A percentile compares a stretch with the other conserved stretches of the same genome.
These are phyloP conservation scores for Sthenelais limicola DNA, from an alignment of 2,888 invertebrate species.

Conservation along the genomic window DNA sequence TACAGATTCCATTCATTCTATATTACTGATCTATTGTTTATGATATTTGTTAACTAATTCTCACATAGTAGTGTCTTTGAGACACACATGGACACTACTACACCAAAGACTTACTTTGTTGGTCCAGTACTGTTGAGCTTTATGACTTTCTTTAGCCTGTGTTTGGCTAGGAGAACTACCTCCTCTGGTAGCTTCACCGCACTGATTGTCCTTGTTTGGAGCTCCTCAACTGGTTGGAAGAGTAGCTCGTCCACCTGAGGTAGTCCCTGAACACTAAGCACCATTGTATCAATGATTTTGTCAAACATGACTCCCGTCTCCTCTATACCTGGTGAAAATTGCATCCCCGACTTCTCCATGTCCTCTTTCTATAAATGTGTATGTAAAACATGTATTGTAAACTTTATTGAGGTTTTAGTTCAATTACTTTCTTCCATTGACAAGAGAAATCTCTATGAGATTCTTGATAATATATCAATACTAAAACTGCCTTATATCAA, in stretches of 20 bases:
- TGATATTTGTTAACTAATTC: too few relatives aligned
- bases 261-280: constrained; percentile 62
- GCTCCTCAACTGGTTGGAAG: constrained; percentile 59
- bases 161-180: constrained; percentile 60
- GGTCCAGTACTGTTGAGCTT: constrained; percentile 67
- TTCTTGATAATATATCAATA: too few relatives aligned
- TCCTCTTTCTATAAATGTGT: constrained; percentile 62
- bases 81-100: too few relatives aligned
- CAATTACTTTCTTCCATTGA: too few relatives aligned
- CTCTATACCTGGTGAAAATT: constrained; percentile 62
- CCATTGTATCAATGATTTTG: constrained; percentile 67
- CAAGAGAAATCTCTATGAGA: too few relatives aligned
- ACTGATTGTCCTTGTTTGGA: neutral
- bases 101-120: constrained; percentile 62
- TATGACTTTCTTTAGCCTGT: constrained; percentile 59
- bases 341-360: constrained; percentile 55
- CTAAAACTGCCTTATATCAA: too few relatives aligned
- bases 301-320: constrained; percentile 61
- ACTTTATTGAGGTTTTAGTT: too few relatives aligned
- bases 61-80: too few relatives aligned
- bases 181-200: constrained; percentile 59
- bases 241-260: constrained; percentile 64
- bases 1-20: too few relatives aligned
- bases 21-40: too few relatives aligned
- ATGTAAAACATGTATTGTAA: too few relatives aligned